A percentile compares a stretch with the other conserved stretches of the same genome.
phyloP scores from a whole-genome alignment of 2,113 vertebrate species.

The Ranitomeya imitator region DNA sequence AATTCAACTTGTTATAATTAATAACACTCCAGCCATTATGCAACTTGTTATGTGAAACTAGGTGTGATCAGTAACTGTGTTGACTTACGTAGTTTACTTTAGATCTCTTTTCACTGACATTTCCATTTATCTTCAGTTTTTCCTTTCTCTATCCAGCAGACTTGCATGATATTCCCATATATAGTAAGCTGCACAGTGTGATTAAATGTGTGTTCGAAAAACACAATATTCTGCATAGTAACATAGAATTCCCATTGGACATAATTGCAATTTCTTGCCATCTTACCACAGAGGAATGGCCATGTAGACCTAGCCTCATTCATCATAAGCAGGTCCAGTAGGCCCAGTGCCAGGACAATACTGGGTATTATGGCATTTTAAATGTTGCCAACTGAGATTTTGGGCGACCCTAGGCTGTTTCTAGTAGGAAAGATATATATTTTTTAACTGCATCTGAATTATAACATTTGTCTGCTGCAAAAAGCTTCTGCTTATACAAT shows the following conservation, averaged over 20 bases:
- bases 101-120: background rate
- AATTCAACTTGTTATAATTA: background rate
- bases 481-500: background rate
- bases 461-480: conserved; percentile 1
- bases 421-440: background rate
- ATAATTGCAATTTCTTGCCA: background rate
- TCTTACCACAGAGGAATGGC: background rate
- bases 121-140: background rate
- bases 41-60: conserved; percentile 17
- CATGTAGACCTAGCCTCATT: background rate
- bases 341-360: background rate
- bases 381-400: background rate
- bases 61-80: background rate
- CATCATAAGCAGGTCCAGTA: background rate
- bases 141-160: background rate
- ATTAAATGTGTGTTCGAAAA: background rate
- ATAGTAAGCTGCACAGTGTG: background rate
- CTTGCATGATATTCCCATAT: background rate
- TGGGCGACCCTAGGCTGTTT: background rate
- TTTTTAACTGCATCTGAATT: background rate
- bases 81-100: conserved; percentile 1
- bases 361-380: background rate
- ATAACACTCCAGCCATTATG: background rate
- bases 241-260: background rate
- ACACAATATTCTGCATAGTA: background rate